phyloP scores from a whole-genome alignment of 2,888 invertebrate species.

The Palloptera scutellata region DNA sequence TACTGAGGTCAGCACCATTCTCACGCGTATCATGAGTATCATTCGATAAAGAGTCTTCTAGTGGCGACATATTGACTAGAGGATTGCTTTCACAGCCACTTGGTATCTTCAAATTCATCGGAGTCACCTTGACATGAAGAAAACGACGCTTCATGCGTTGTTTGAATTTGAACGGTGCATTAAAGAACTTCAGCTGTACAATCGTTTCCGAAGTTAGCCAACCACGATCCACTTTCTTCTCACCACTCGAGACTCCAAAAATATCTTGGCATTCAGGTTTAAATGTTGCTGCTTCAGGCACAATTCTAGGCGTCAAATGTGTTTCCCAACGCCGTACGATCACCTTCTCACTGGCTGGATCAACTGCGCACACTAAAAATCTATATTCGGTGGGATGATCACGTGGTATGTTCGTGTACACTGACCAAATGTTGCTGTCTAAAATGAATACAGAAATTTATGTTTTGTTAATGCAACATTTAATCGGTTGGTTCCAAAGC shows the following conservation, averaged over 20 bases:
- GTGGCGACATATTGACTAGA: slow-evolving; percentile 47
- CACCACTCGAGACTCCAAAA: slow-evolving; percentile 70
- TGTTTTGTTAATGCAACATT: slow-evolving; percentile 37
- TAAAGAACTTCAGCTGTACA: slow-evolving; percentile 83
- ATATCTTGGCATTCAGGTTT: slow-evolving; percentile 63
- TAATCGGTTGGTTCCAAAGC: slow-evolving; percentile 22
- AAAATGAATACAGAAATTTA: slow-evolving; percentile 33
- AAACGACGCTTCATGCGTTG: slow-evolving; percentile 73
- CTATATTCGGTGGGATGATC: slow-evolving; percentile 76
- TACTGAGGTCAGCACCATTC: slow-evolving; percentile 63
- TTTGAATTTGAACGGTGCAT: slow-evolving; percentile 80
- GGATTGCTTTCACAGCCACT: slow-evolving; percentile 51
- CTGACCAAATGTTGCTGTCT: slow-evolving; percentile 70
- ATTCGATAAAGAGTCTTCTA: slow-evolving; percentile 73
- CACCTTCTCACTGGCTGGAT: slow-evolving; percentile 67
- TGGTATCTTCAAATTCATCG: slow-evolving; percentile 71
- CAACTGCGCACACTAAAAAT: slow-evolving; percentile 77
- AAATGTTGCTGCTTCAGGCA: slow-evolving; percentile 64
- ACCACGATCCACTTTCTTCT: slow-evolving; percentile 74
- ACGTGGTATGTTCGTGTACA: slow-evolving; percentile 71
- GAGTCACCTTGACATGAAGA: slow-evolving; percentile 78
- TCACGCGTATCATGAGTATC: slow-evolving; percentile 69
- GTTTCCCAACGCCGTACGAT: slow-evolving; percentile 85
- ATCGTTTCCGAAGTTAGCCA: slow-evolving; percentile 87
- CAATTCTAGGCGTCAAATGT: slow-evolving; percentile 72